Evolutionary conservation across 1,140 invertebrate species (phyloP), one percentile per base, ranked within the genome.

Genomic region (Anoplophora glabripennis): DNA sequence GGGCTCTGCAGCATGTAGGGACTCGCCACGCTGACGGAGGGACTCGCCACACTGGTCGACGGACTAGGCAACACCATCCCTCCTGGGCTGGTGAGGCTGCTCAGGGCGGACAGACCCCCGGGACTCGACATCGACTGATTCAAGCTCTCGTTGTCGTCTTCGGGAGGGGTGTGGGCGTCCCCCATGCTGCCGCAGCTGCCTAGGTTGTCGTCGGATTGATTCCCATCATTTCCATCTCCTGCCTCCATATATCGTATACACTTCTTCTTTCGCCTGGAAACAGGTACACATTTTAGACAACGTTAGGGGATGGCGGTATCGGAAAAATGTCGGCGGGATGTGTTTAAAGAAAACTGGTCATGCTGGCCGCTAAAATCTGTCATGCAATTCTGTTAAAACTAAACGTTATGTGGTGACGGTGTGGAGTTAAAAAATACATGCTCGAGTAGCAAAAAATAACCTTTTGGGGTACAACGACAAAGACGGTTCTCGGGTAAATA

Each of bases 221-320:
- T 90, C 66, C 86, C 85, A 67, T 84, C 84, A 73, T 83, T 80
- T 73, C 84, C 78, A 74, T 88, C 81, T 69, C 88, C 81, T 75
- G 84, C 84, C 81, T 85, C 88, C 86, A 94, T 89, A 80, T 96
- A 96, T 62, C 94, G 89, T 76, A 96, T 93, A 84, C 94, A 98
- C 82, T 96, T 97, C 83, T 98, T 98, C 86, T 98, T 98, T 83
- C 94, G 91, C 83, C 94, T 97, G 83, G 33, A 87, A 85, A 72
- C 65, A 38, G 21, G 21, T 28, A 28, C 21, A 5, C 5, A 28
- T 28, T 28, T 28, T 28, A 28, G 21, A 28, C 21, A 28, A 3
- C 2, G 21, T 28, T 28, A 28, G 5, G 3, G 21, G 21, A 28
- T 28, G 21, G 21, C 21, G 21, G 21, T 2, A 2, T 3, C 5